These are phyloP conservation scores for Manduca sexta DNA, from an alignment of 1,140 invertebrate genomes.

Conservation along the genomic window DNA sequence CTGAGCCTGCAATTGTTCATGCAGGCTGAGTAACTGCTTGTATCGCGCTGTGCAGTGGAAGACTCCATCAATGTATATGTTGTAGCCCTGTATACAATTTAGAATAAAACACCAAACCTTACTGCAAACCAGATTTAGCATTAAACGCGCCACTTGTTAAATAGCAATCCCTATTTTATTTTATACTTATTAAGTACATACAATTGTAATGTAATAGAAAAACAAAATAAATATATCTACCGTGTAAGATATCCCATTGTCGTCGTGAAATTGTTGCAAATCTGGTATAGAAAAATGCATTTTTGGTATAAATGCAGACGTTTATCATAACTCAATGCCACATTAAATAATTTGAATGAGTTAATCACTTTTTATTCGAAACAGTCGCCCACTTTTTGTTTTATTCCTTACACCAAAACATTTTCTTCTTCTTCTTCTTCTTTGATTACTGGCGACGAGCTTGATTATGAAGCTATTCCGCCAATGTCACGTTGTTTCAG, in stretches of 20 bases:
- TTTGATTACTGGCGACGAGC: no score
- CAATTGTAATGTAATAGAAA: neutral
- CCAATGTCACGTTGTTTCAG: no score
- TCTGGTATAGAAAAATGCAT: conserved; percentile 95
- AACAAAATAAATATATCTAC: conserved; percentile 68
- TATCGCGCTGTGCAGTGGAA: conserved; percentile 96
- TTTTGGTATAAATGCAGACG: conserved; percentile 27
- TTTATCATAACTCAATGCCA: conserved; percentile 15
- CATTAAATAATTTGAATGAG: no score
- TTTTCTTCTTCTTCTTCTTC: conserved; percentile 4
- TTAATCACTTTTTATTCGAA: no score
- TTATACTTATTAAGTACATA: neutral
- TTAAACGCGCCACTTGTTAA: no score
- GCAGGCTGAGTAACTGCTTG: conserved; percentile 91
- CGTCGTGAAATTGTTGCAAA: conserved; percentile 85
- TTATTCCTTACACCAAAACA: conserved; percentile 4
- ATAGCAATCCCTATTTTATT: no score
- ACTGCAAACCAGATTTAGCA: neutral
- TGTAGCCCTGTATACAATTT: conserved; percentile 83
- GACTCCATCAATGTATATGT: conserved; percentile 96
- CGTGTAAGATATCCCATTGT: conserved; percentile 82
- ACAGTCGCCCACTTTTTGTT: conserved; percentile 48
- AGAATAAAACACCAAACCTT: conserved; percentile 4
- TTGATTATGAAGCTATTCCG: no score
- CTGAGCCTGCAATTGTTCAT: conserved; percentile 88